Evolutionary conservation across 37 sponge, comb jelly and placozoan species (phyloP).

Genomic region (Theonella swinhoei): DNA sequence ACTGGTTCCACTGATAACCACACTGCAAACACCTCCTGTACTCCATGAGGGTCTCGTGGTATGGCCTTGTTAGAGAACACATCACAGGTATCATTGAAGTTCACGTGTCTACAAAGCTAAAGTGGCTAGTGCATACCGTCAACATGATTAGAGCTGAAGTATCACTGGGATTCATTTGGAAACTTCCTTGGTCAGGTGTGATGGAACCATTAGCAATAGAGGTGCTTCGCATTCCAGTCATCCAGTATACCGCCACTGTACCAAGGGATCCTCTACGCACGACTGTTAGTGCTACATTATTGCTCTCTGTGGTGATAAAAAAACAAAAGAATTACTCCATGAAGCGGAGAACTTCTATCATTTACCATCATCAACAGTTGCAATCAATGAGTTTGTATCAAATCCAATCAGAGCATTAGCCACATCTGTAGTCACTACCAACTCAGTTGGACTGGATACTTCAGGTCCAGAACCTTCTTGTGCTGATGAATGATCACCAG

Average conservation of each 20-base stretch:
- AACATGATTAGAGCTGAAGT: slow-evolving; percentile 34
- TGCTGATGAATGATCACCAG: background rate
- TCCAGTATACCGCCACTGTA: slow-evolving; percentile 57
- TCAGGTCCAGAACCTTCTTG: background rate
- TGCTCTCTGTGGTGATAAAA: background rate
- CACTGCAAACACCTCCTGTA: slow-evolving; percentile 69
- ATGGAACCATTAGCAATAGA: slow-evolving; percentile 52
- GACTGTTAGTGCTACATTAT: slow-evolving; percentile 65
- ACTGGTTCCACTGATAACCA: slow-evolving; percentile 29
- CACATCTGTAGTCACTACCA: slow-evolving; percentile 20
- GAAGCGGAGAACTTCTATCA: too few relatives aligned
- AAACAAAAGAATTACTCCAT: background rate
- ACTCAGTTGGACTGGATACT: slow-evolving; percentile 2
- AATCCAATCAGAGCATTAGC: slow-evolving; percentile 68
- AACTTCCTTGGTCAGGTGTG: slow-evolving; percentile 47
- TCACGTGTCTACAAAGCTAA: background rate
- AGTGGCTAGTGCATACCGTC: slow-evolving; percentile 37
- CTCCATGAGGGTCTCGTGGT: slow-evolving; percentile 62
- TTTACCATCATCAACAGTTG: slow-evolving; percentile 62
- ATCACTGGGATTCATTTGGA: slow-evolving; percentile 13
- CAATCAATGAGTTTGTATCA: slow-evolving; percentile 31
- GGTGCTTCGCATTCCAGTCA: slow-evolving; percentile 13
- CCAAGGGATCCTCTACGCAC: slow-evolving; percentile 58
- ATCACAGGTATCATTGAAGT: too few relatives aligned
- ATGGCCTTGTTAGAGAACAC: slow-evolving; percentile 47